Evolutionary conservation across 2,888 invertebrate species (phyloP).

Genomic region (Auanema freiburgensis): DNA sequence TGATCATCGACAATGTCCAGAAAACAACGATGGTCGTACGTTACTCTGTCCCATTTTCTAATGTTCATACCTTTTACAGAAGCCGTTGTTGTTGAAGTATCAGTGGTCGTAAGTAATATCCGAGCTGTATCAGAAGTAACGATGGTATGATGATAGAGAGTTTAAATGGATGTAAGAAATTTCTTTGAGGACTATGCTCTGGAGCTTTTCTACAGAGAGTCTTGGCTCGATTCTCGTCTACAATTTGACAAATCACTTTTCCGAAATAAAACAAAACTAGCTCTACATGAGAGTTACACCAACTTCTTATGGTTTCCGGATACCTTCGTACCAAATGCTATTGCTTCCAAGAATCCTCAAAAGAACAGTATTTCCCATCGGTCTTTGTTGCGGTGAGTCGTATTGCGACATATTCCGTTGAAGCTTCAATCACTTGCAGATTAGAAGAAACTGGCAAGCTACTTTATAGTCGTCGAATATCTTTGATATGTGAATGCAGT

Average conservation of each 20-base stretch:
- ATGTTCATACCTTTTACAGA: conserved; percentile 22
- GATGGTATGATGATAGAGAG: conserved; percentile 40
- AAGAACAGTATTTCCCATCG: conserved; percentile 61
- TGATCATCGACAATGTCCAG: conserved; percentile 60
- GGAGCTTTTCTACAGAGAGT: conserved; percentile 61
- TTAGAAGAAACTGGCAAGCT: conserved; percentile 49
- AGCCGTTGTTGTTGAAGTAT: conserved; percentile 53
- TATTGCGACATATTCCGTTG: too few relatives aligned
- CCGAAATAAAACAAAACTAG: conserved; percentile 57
- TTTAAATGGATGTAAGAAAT: background rate
- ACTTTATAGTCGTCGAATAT: conserved; percentile 55
- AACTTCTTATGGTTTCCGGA: conserved; percentile 61
- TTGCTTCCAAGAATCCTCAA: conserved; percentile 61
- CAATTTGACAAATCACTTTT: conserved; percentile 50
- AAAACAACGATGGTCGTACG: conserved; percentile 47
- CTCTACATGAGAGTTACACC: conserved; percentile 61
- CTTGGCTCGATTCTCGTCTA: conserved; percentile 57
- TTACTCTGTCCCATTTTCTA: background rate
- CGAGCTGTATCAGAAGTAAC: conserved; percentile 62
- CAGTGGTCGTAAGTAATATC: conserved; percentile 60
- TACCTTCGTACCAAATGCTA: conserved; percentile 61
- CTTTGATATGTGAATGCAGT: conserved; percentile 58
- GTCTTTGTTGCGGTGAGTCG: conserved; percentile 45
- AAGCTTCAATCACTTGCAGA: conserved; percentile 18
- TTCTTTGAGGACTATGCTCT: conserved; percentile 54